Evolutionary conservation across 2,888 invertebrate genomes (phyloP), one percentile per base, ranked within the genome.

Genomic region (Lagria hirta): DNA sequence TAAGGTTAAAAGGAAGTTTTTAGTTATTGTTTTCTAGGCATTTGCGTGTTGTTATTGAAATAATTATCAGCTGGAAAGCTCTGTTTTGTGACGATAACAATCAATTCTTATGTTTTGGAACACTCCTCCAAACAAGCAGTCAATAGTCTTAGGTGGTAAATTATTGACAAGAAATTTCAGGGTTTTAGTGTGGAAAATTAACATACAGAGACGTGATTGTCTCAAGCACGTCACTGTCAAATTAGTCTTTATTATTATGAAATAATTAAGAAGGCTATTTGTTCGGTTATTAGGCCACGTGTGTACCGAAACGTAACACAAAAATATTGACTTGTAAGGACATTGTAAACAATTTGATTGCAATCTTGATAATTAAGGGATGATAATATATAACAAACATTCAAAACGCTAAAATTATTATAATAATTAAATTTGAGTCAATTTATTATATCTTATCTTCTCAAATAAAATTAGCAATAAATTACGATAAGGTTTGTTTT

Each of bases 1-100:
- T 56, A 58, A 57, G 57, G 57, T 56, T 55, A 56, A 50, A 48
- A 53, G 57, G 56, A 59, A 57, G 52, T 52, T 45, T 43, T 44
- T 43, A 54, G 46, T 45, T 53, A 48, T 55, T 51, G 51, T 49
- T 52, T 49, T 37, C 42, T 26, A 37, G 36, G 13, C 37, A 44
- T 26, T 57, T 51, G 58, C 57, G 58, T 60, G 60, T 38, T 18
- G 18, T 29, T 22, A 46, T 46, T 45, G 28, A 42, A 44, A 42
- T 49, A 45, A 49, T 49, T 44, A 44, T 33, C 32, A 18, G 29
- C 24, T 26, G 23, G 30, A 40, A n/a, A 33, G 33, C 18, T 20
- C 33, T 20, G 18, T 20, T 33, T 41, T 33, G 32, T 20, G 10
- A 24, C 6, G 6, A 5, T 24, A 8, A n/a, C n/a, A n/a, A 24